phyloP scores from a whole-genome alignment of 2,113 vertebrate genomes.

The Zapus hudsonius region DNA sequence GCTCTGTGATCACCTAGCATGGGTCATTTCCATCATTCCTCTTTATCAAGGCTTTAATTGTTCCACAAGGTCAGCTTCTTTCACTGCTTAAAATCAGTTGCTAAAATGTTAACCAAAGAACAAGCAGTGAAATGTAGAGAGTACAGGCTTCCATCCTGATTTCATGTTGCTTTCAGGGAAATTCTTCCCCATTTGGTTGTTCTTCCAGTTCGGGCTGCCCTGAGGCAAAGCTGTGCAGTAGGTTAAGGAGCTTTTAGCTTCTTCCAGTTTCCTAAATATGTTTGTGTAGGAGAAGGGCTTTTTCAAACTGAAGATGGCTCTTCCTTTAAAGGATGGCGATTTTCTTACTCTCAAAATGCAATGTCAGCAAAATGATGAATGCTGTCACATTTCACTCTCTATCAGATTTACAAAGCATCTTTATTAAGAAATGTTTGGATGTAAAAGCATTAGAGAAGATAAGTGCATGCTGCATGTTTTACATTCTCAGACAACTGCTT shows the following conservation, averaged over 20 bases:
- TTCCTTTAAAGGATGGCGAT: not conserved
- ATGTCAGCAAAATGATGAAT: not conserved
- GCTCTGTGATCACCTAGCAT: not conserved
- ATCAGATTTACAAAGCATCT: no score
- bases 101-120: slow-evolving; percentile 30
- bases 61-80: not conserved
- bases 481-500: not conserved
- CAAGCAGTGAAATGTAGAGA: slow-evolving; percentile 31
- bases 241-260: slow-evolving; percentile 59
- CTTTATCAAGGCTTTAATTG: slow-evolving; percentile 32
- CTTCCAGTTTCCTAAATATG: slow-evolving; percentile 19
- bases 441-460: not conserved
- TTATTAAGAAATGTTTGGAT: not conserved
- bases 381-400: not conserved
- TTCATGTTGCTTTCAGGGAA: slow-evolving; percentile 60
- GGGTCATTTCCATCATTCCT: not conserved
- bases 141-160: slow-evolving; percentile 45
- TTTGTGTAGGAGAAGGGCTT: not conserved
- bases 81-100: not conserved
- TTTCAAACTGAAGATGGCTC: slow-evolving; percentile 6
- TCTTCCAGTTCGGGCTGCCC: slow-evolving; percentile 8
- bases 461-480: not conserved
- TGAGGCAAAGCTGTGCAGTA: slow-evolving; percentile 60
- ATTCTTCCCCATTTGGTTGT: slow-evolving; percentile 19
- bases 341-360: not conserved